These are phyloP conservation scores for Epinephelus lanceolatus DNA, from an alignment of 2,113 vertebrate species.

Conservation along the genomic window DNA sequence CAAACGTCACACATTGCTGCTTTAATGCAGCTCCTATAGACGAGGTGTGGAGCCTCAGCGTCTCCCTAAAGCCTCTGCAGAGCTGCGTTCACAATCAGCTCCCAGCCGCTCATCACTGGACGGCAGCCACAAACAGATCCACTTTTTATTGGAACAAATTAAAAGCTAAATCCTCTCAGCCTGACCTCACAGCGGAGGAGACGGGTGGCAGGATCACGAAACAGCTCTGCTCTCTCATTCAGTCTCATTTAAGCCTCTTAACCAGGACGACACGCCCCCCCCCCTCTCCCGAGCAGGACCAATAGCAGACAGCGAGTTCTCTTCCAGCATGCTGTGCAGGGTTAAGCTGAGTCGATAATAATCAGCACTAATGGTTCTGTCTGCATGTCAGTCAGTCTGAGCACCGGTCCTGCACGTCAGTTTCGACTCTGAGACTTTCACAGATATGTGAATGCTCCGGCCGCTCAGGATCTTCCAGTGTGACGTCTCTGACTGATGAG, in stretches of 20 bases:
- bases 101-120: not conserved
- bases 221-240: conserved; percentile 1
- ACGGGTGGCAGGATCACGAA: not conserved
- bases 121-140: not conserved
- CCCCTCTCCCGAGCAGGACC: not conserved
- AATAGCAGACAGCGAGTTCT: not conserved
- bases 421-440: too few species aligned
- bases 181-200: conserved; percentile 41
- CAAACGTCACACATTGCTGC: too few species aligned
- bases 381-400: not conserved
- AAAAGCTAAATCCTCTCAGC: conserved; percentile 84
- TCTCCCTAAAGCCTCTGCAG: not conserved
- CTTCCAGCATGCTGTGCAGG: not conserved
- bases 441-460: too few species aligned
- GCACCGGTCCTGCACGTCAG: too few species aligned
- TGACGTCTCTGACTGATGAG: too few species aligned
- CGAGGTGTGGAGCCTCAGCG: not conserved
- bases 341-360: not conserved
- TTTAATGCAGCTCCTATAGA: not conserved
- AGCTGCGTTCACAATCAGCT: not conserved
- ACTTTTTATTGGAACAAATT: conserved; percentile 81
- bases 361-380: not conserved
- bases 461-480: too few species aligned
- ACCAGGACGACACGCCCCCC: conserved; percentile 50
- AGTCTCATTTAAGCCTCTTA: conserved; percentile 80